Percentiles rank a stretch among this genome's conserved stretches.
Conservation (phyloP, 2,113 vertebrate species). For the Phyllopteryx taeniolatus region DNA sequence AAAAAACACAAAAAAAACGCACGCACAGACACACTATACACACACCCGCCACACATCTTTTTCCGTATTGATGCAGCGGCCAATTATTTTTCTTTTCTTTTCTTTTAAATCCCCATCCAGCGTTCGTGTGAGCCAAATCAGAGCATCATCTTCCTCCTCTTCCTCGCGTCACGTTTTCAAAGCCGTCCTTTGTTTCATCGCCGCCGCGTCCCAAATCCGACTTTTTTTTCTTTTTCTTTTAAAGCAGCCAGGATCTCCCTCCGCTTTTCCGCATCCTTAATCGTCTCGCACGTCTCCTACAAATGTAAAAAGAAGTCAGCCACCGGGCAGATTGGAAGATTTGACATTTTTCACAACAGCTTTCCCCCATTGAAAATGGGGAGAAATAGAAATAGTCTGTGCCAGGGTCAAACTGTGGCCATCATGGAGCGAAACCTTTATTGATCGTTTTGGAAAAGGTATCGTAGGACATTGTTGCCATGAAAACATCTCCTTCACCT, state of each 20-base stretch:
- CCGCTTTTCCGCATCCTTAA: not conserved
- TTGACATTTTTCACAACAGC: too few species aligned
- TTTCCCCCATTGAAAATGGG: too few species aligned
- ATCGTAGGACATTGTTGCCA: not conserved
- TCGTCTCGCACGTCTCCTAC: not conserved
- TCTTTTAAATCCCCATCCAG: slow-evolving; percentile 6
- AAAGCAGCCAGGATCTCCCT: not conserved
- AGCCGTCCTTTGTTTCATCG: not conserved
- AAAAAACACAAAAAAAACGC: not conserved
- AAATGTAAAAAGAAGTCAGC: not conserved
- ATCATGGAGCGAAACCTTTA: too few species aligned
- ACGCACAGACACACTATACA: slow-evolving; percentile 4
- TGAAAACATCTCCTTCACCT: not conserved
- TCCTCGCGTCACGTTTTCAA: slow-evolving; percentile 11
- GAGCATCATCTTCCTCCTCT: slow-evolving; percentile 22
- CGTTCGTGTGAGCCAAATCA: slow-evolving; percentile 26
- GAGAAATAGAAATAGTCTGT: not conserved
- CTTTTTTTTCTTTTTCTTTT: not conserved
- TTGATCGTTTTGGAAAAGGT: not conserved
- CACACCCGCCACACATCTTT: slow-evolving; percentile 5
- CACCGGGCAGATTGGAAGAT: not conserved
- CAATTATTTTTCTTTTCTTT: slow-evolving; percentile 7
- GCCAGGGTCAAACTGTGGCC: not conserved
- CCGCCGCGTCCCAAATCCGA: slow-evolving; percentile 4
- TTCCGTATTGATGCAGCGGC: slow-evolving; percentile 4